These are phyloP conservation scores for Neoaliturus tenellus DNA, from an alignment of 2,888 invertebrate genomes.

Conservation along the genomic window DNA sequence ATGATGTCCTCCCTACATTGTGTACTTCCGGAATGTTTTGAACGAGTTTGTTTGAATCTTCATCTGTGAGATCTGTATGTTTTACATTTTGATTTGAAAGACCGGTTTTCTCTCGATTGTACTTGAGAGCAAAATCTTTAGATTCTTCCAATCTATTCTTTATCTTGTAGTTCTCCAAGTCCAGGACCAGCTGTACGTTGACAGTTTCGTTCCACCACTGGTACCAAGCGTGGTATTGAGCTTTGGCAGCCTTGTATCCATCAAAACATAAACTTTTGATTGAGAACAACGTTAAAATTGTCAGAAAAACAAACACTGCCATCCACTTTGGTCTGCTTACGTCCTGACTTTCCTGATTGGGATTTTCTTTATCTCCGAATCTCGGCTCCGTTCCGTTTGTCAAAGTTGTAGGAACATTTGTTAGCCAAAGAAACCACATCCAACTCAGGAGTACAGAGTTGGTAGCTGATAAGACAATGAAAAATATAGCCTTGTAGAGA, in stretches of 20 bases:
- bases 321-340: constrained; percentile 15
- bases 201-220: constrained; percentile 28
- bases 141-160: constrained; percentile 21
- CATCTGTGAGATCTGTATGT: neutral
- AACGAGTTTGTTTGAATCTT: neutral
- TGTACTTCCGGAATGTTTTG: neutral
- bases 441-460: constrained; percentile 11
- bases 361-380: neutral
- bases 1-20: no score
- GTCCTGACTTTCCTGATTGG: neutral
- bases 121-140: neutral
- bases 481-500: neutral
- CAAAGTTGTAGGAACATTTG: neutral
- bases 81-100: neutral
- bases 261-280: constrained; percentile 24
- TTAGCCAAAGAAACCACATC: constrained; percentile 38
- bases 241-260: neutral
- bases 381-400: neutral
- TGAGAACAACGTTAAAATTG: neutral
- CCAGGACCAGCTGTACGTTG: constrained; percentile 1
- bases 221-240: constrained; percentile 19
- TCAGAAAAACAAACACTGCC: constrained; percentile 17
- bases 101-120: neutral
- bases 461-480: neutral
- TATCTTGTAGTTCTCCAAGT: constrained; percentile 30